Evolutionary conservation across 2,888 invertebrate species (phyloP).

Genomic region (Biston betularia): DNA sequence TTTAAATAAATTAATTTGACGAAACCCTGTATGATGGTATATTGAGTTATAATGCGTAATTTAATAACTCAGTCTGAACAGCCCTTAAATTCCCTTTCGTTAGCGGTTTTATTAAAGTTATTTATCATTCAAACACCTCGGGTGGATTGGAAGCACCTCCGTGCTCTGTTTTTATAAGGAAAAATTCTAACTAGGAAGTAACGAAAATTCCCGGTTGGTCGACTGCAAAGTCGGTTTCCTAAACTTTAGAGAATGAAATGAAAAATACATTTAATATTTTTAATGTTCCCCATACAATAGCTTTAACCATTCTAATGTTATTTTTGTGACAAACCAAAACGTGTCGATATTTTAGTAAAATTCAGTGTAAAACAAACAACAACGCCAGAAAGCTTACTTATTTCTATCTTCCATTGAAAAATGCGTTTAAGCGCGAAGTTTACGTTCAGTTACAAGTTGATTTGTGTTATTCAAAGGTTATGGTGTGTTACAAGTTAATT

Average conservation of each 20-base stretch:
- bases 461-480: too few relatives aligned
- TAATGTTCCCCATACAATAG: not conserved
- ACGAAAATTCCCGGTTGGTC: conserved; percentile 21
- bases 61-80: not conserved
- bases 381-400: too few relatives aligned
- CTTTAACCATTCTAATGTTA: too few relatives aligned
- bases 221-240: conserved; percentile 9
- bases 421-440: too few relatives aligned
- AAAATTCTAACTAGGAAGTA: conserved; percentile 19
- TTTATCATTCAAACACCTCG: conserved; percentile 35
- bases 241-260: conserved; percentile 25
- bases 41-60: not conserved
- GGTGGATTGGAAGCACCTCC: conserved; percentile 12
- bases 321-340: not conserved
- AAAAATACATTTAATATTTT: conserved; percentile 32
- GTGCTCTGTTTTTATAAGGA: conserved; percentile 13
- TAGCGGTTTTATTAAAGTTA: conserved; percentile 38
- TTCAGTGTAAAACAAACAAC: too few relatives aligned
- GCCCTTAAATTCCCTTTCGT: conserved; percentile 17
- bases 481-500: too few relatives aligned
- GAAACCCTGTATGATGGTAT: too few relatives aligned
- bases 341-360: too few relatives aligned
- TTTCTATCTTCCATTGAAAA: too few relatives aligned
- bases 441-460: too few relatives aligned
- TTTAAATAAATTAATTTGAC: too few relatives aligned